phyloP scores from a whole-genome alignment of 1,140 invertebrate genomes.

The Drosophila lacertosa region DNA sequence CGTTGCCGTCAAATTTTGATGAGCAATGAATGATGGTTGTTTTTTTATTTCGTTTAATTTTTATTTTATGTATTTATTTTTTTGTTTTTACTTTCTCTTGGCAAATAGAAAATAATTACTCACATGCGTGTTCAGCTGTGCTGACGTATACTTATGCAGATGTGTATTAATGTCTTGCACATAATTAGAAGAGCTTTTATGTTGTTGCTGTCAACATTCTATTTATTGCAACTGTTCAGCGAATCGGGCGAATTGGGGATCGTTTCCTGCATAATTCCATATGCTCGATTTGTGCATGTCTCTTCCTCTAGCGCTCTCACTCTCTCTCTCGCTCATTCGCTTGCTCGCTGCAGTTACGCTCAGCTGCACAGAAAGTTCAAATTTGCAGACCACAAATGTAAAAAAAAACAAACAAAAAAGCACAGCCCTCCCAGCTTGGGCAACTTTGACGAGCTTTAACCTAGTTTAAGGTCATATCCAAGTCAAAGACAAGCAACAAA shows the following conservation, averaged over 20 bases:
- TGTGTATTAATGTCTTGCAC: neutral
- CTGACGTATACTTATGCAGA: neutral
- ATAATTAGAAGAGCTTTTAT: constrained; percentile 33
- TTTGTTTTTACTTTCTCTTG: constrained; percentile 76
- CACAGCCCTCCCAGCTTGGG: constrained; percentile 36
- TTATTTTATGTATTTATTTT: constrained; percentile 17
- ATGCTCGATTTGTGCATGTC: constrained; percentile 49
- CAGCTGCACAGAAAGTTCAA: constrained; percentile 77
- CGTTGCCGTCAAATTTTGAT: constrained; percentile 64
- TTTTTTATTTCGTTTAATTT: constrained; percentile 7
- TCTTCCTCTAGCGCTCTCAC: constrained; percentile 3
- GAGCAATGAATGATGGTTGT: constrained; percentile 59
- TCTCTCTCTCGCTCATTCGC: constrained; percentile 2
- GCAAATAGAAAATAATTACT: constrained; percentile 78
- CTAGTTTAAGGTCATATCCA: constrained; percentile 79
- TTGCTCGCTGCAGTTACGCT: constrained; percentile 44
- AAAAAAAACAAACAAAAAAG: constrained; percentile 28
- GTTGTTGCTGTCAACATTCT: constrained; percentile 19
- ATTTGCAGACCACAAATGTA: constrained; percentile 42
- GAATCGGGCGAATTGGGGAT: constrained; percentile 37
- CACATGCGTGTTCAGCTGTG: constrained; percentile 7
- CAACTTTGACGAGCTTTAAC: constrained; percentile 74
- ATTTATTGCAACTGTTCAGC: constrained; percentile 33
- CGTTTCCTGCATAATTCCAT: constrained; percentile 53
- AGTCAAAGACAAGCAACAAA: constrained; percentile 76